Evolutionary conservation across 2,888 invertebrate genomes (phyloP), one percentile per base, ranked within the genome.

Genomic region (Archaeoteleia sp.): DNA sequence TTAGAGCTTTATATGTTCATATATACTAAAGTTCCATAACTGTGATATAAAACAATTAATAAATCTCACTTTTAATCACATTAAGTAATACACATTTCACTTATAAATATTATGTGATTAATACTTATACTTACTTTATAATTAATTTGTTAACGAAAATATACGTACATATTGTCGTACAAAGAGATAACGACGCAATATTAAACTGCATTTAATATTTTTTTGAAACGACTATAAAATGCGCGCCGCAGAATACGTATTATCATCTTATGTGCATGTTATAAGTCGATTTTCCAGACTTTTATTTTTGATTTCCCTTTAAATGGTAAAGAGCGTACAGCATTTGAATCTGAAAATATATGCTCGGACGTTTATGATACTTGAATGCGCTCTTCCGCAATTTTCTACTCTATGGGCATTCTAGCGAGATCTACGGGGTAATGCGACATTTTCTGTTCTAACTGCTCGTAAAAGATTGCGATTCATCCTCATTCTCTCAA

Each of bases 401-500:
- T 39, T 49, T 29, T 39, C 25, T 1, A 6, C n/a, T 29, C 20
- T 29, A 30, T 49, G 12, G 5, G 15, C 13, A 14, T 14, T 20
- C 30, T 43, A 34, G 8, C 29, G 13, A 15, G 27, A 35, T 27
- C 35, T 23, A 3, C 17, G 30, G 23, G 9, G 14, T 30, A 30
- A 12, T 37, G 7, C 34, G 32, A 45, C 40, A 15, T 20, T 35
- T 57, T 51, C 32, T 62, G 32, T 37, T 9, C 39, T 43, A 63
- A 58, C 42, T 62, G 51, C 53, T 58, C 43, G 37, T 58, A 53
- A 58, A 53, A 40, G 45, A 20, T 13, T 20, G 30, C 27, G 20
- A 32, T 30, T 40, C 15, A 40, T 40, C 20, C 8, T 40, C n/a
- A 27, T 32, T 17, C 23, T 20, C 39, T 15, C 40, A 32, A 25